These are phyloP conservation scores for Agrypnia vestita DNA, from an alignment of 1,140 invertebrate genomes.

Conservation along the genomic window DNA sequence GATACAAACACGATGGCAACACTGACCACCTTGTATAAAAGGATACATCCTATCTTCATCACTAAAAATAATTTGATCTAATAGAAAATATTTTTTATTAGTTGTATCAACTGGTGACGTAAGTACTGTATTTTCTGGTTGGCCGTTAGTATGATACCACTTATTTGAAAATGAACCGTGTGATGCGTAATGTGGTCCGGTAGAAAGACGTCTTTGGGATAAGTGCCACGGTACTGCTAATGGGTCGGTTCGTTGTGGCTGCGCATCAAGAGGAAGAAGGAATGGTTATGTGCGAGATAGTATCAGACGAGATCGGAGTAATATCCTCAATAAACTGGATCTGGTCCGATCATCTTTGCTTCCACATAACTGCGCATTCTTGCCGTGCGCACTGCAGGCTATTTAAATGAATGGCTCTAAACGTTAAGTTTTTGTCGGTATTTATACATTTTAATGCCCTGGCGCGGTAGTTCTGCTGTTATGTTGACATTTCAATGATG, in stretches of 20 bases:
- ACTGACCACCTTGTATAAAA: background rate
- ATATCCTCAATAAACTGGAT: constrained; percentile 59
- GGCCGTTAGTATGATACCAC: no score
- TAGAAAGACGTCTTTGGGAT: no score
- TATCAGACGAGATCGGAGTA: constrained; percentile 2
- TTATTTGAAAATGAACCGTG: no score
- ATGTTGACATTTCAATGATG: constrained; percentile 1
- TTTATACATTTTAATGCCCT: constrained; percentile 4
- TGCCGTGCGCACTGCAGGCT: constrained; percentile 35
- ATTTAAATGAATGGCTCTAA: background rate
- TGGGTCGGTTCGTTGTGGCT: background rate
- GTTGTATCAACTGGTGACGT: background rate
- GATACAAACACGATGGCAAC: background rate
- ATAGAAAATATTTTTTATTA: background rate
- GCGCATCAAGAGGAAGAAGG: constrained; percentile 4
- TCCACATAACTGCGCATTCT: constrained; percentile 55
- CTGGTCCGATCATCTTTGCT: constrained; percentile 56
- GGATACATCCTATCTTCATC: background rate
- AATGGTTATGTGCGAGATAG: constrained; percentile 15
- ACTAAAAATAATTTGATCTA: background rate
- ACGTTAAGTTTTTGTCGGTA: constrained; percentile 20
- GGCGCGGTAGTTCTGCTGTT: background rate
- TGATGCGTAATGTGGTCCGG: no score
- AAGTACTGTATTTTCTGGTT: no score
- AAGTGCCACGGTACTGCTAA: no score